A percentile compares a stretch with the other conserved stretches of the same genome.
Evolutionary conservation across 2,888 invertebrate species (phyloP).

Genomic region (Ophion ventricosus): DNA sequence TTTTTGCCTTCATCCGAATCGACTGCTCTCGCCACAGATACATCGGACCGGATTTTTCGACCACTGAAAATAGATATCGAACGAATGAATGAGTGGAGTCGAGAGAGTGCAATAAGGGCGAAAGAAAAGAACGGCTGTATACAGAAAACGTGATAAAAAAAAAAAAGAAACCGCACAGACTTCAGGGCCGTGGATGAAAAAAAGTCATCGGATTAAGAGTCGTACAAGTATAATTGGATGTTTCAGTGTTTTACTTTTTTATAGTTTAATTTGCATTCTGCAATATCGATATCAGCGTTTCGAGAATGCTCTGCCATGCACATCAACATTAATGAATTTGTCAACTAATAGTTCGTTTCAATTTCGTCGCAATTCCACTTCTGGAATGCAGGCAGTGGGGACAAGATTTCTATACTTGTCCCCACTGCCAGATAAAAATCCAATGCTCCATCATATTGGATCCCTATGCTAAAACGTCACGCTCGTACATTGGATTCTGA

Average conservation of each 20-base stretch:
- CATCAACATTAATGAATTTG: background rate
- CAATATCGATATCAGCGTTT: conserved; percentile 9
- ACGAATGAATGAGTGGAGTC: conserved; percentile 67
- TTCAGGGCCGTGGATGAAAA: conserved; percentile 58
- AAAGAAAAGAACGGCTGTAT: conserved; percentile 38
- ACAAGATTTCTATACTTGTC: no score
- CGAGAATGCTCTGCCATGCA: background rate
- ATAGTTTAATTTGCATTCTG: conserved; percentile 41
- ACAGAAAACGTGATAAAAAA: conserved; percentile 20
- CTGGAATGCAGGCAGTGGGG: no score
- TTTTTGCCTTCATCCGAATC: conserved; percentile 50
- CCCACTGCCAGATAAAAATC: no score
- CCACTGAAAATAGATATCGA: conserved; percentile 71
- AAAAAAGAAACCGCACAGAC: conserved; percentile 48
- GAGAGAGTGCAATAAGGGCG: conserved; percentile 32
- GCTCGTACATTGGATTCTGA: no score
- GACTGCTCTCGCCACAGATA: conserved; percentile 63
- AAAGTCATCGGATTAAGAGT: conserved; percentile 51
- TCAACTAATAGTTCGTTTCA: background rate
- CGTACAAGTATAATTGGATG: conserved; percentile 63
- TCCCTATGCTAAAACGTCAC: no score
- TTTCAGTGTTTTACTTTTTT: conserved; percentile 50
- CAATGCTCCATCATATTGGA: no score
- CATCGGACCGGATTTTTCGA: conserved; percentile 68
- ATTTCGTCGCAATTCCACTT: background rate